Conservation (phyloP, 2,888 invertebrate species). For the Leptinotarsa juncta region DNA sequence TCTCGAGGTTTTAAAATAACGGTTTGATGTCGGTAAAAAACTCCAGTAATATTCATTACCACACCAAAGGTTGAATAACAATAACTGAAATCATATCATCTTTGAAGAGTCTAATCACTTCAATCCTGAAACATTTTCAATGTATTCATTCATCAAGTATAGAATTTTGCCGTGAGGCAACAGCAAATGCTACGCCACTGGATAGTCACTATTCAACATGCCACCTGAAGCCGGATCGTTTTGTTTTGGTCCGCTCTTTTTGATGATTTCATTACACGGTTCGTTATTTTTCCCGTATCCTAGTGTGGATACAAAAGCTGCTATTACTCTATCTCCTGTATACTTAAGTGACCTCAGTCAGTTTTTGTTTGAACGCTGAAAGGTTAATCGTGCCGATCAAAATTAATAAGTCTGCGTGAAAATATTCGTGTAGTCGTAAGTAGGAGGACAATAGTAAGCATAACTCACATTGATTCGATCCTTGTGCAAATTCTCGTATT, state of each 20-base stretch:
- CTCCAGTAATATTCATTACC: no score
- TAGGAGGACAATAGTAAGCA: conserved; percentile 1
- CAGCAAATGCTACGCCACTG: conserved; percentile 30
- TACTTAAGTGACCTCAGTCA: conserved; percentile 16
- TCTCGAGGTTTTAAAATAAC: no score
- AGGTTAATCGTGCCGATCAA: conserved; percentile 6
- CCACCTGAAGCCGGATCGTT: conserved; percentile 50
- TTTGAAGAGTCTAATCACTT: no score
- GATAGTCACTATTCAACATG: conserved; percentile 51
- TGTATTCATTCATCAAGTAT: no score
- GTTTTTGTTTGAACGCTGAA: conserved; percentile 25
- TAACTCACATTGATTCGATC: conserved; percentile 1
- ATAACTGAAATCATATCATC: no score
- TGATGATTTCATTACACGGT: conserved; percentile 53
- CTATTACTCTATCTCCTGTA: conserved; percentile 29
- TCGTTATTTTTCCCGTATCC: conserved; percentile 29
- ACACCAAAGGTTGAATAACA: no score
- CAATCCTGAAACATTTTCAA: no score
- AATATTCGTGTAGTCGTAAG: not conserved
- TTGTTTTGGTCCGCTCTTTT: conserved; percentile 43
- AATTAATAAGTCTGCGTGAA: not conserved
- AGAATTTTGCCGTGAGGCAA: not conserved
- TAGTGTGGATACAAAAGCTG: conserved; percentile 34
- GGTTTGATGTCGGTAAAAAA: no score
- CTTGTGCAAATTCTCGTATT: conserved; percentile 2